Percentiles rank a stretch among this genome's conserved stretches.
Conservation (phyloP, 2,888 invertebrate species). For the Philhelius pedissequus region DNA sequence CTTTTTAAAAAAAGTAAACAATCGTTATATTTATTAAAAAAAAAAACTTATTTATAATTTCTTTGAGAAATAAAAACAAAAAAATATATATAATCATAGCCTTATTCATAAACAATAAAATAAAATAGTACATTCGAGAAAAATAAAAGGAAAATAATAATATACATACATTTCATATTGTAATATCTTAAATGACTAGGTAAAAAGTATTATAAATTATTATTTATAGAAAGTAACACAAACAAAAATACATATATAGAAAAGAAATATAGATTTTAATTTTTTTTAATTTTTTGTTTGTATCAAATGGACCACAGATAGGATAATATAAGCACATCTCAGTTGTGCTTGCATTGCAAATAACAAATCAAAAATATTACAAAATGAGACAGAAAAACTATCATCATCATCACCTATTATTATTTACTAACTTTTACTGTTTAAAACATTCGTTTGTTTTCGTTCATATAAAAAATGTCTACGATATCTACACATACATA, state of each 20-base stretch:
- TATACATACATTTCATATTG: not conserved
- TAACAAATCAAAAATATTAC: not conserved
- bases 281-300: not conserved
- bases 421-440: constrained; percentile 1
- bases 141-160: not conserved
- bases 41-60: constrained; percentile 14
- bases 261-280: not conserved
- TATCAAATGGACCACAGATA: constrained; percentile 46
- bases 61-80: constrained; percentile 43
- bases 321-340: not conserved
- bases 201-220: constrained; percentile 1
- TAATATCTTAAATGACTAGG: constrained; percentile 56
- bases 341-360: not conserved
- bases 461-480: constrained; percentile 30
- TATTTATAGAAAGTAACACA: constrained; percentile 30
- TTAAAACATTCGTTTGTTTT: not conserved
- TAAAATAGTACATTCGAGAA: too few species aligned
- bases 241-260: constrained; percentile 4
- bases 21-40: not conserved
- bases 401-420: not conserved
- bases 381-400: not conserved
- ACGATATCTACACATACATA: constrained; percentile 53
- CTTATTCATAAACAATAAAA: constrained; percentile 3
- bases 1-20: not conserved
- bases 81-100: constrained; percentile 33